Evolutionary conservation across 2,888 invertebrate species (phyloP).

Genomic region (Strigamia transsilvanica): DNA sequence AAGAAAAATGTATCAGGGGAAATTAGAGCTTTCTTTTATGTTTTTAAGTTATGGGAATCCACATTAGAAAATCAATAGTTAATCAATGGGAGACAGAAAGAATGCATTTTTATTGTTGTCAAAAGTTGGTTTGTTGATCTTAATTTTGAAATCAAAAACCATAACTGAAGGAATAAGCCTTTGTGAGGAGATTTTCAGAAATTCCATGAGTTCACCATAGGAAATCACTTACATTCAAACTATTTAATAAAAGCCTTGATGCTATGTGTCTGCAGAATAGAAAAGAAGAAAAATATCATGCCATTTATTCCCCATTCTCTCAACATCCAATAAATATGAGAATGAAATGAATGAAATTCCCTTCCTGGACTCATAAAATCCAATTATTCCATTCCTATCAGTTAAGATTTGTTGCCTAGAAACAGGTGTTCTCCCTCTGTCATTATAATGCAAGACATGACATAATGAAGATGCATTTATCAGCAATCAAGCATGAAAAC

Average conservation of each 20-base stretch:
- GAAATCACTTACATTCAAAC: not conserved
- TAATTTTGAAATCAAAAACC: too few species aligned
- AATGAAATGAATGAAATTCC: not conserved
- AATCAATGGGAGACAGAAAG: too few species aligned
- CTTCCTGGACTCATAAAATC: not conserved
- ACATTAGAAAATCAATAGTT: too few species aligned
- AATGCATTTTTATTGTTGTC: too few species aligned
- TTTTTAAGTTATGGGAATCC: not conserved
- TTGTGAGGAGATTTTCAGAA: too few species aligned
- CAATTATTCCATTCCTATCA: not conserved
- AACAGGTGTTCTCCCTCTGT: not conserved
- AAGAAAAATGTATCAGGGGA: not conserved
- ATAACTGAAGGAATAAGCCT: too few species aligned
- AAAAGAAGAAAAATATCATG: not conserved
- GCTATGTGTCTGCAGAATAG: not conserved
- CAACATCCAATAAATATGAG: not conserved
- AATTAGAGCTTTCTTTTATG: not conserved
- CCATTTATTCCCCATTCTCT: not conserved
- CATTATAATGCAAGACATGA: not conserved
- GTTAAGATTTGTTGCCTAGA: not conserved
- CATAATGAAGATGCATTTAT: not conserved
- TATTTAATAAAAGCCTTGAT: not conserved
- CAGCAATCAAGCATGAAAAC: not conserved
- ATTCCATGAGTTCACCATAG: too few species aligned
- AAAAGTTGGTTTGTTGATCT: too few species aligned